Evolutionary conservation across 2,888 invertebrate genomes (phyloP).

Genomic region (Phaonia tiefii): DNA sequence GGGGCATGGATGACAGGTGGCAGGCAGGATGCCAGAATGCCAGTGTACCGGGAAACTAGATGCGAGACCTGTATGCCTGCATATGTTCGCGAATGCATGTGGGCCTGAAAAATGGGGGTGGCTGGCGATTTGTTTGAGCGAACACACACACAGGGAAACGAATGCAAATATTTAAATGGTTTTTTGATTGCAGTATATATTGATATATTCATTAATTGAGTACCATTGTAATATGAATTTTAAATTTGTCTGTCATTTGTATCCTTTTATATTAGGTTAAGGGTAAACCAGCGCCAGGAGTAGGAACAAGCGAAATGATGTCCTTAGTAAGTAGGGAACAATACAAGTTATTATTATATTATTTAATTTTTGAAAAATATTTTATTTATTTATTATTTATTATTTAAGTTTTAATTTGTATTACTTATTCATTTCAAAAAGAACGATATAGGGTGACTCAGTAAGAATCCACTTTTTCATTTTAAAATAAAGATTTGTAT

Average conservation of each 20-base stretch:
- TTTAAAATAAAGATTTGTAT: no score
- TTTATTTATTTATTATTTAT: no score
- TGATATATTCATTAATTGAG: constrained; percentile 66
- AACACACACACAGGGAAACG: background rate
- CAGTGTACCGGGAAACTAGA: background rate
- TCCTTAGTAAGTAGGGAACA: no score
- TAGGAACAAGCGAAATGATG: no score
- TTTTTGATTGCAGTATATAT: constrained; percentile 64
- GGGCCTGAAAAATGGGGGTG: background rate
- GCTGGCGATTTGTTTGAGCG: background rate
- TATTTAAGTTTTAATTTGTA: no score
- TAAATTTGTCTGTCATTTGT: constrained; percentile 58
- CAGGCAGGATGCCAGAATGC: constrained; percentile 35
- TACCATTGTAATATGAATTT: constrained; percentile 66
- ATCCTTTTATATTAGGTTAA: constrained; percentile 17
- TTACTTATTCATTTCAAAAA: no score
- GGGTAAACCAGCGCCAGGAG: no score
- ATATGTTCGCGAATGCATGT: constrained; percentile 32
- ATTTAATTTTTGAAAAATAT: no score
- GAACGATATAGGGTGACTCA: no score
- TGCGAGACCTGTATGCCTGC: background rate
- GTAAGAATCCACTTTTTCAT: no score
- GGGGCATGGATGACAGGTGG: constrained; percentile 61
- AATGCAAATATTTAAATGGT: constrained; percentile 61
- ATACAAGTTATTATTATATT: no score